Percentiles rank a stretch among this genome's conserved stretches.
phyloP scores from a whole-genome alignment of 2,113 vertebrate species.

The Lamprotornis superbus region DNA sequence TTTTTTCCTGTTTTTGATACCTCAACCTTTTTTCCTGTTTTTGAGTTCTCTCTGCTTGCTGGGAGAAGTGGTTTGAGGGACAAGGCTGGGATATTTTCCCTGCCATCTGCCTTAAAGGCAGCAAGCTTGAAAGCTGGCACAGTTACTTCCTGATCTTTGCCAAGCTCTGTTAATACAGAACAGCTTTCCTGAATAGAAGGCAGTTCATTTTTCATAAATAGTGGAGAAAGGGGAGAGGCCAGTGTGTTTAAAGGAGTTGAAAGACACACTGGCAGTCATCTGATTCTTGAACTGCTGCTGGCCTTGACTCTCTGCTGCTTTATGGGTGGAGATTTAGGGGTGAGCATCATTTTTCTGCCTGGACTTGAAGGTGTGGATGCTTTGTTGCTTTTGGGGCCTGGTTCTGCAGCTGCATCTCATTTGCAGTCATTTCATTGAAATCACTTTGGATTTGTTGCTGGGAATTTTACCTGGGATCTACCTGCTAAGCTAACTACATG shows the following conservation, averaged over 20 bases:
- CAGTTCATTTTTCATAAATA: background rate
- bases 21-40: background rate
- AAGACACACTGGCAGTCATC: background rate
- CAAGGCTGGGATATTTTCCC: background rate
- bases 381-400: background rate
- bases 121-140: slow-evolving; percentile 6
- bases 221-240: background rate
- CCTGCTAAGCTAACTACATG: background rate
- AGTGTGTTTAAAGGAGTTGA: background rate
- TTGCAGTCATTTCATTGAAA: background rate
- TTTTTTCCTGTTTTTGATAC: background rate
- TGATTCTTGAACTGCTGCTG: background rate
- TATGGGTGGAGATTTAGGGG: background rate
- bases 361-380: background rate
- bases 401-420: background rate
- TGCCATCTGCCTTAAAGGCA: slow-evolving; percentile 61
- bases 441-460: background rate
- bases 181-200: background rate
- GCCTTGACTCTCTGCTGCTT: background rate
- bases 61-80: background rate
- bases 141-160: slow-evolving; percentile 9
- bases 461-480: background rate
- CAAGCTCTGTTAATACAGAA: slow-evolving; percentile 53
- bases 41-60: background rate
- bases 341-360: background rate